phyloP scores from a whole-genome alignment of 2,888 invertebrate genomes.

The Caradrina clavipalpis region DNA sequence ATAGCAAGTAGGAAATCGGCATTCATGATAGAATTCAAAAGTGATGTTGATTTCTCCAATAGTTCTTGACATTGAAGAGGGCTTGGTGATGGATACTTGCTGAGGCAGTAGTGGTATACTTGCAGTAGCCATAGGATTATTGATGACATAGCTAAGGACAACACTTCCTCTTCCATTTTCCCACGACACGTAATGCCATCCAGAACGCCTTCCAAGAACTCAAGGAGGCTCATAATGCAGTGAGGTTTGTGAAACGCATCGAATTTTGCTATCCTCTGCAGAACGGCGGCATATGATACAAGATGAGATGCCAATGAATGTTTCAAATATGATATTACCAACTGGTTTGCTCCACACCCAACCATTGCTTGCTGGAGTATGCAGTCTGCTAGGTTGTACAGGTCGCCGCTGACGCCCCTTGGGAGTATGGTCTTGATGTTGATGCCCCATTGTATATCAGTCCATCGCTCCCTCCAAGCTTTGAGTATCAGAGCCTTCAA shows the following conservation, averaged over 20 bases:
- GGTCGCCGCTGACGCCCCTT: constrained; percentile 97
- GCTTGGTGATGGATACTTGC: constrained; percentile 86
- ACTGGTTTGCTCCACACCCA: constrained; percentile 97
- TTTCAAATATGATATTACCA: constrained; percentile 97
- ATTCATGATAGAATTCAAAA: constrained; percentile 93
- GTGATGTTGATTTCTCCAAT: constrained; percentile 93
- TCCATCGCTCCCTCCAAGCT: constrained; percentile 99
- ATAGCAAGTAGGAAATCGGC: constrained; percentile 95
- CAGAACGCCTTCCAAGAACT: constrained; percentile 94
- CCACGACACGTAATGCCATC: constrained; percentile 93
- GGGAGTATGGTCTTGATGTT: constrained; percentile 98
- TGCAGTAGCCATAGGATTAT: constrained; percentile 95
- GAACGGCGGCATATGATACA: constrained; percentile 97
- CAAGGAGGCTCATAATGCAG: constrained; percentile 96
- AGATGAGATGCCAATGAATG: constrained; percentile 97
- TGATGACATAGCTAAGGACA: constrained; percentile 96
- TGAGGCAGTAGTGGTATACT: constrained; percentile 91
- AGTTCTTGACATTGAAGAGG: constrained; percentile 91
- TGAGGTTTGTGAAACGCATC: constrained; percentile 96
- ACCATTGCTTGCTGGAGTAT: constrained; percentile 98
- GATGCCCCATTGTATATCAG: constrained; percentile 98
- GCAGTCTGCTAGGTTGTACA: constrained; percentile 98
- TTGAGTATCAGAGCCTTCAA: constrained; percentile 94
- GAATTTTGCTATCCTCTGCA: constrained; percentile 97
- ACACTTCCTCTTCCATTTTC: constrained; percentile 96